Conservation (phyloP, 1,140 invertebrate genomes). For the Drosophila erecta region DNA sequence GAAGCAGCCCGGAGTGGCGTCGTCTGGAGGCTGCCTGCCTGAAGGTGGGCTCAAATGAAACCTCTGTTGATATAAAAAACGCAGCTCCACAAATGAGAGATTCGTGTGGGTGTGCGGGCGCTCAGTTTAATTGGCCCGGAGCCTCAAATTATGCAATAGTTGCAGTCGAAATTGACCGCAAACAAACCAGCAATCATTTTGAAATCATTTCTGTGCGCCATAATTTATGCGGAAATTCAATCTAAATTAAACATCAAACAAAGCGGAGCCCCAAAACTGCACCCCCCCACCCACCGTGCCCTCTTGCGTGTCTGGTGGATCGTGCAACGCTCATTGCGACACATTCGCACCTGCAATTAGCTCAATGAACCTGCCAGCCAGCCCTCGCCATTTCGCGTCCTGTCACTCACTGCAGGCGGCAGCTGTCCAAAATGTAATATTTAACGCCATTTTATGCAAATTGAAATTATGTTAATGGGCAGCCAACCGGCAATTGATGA, state of each 20-base stretch:
- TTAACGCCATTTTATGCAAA: constrained; percentile 81
- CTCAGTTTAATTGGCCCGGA: constrained; percentile 33
- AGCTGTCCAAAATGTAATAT: constrained; percentile 77
- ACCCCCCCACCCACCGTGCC: neutral
- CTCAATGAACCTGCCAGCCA: constrained; percentile 45
- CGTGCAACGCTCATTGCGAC: constrained; percentile 58
- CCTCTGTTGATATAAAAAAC: constrained; percentile 10
- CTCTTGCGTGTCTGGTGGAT: constrained; percentile 39
- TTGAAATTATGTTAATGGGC: constrained; percentile 82
- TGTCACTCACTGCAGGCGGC: constrained; percentile 49
- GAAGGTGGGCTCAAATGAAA: constrained; percentile 2
- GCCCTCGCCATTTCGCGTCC: neutral
- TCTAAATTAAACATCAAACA: constrained; percentile 71
- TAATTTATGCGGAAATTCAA: constrained; percentile 72
- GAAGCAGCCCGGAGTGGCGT: constrained; percentile 14
- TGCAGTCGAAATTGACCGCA: constrained; percentile 52
- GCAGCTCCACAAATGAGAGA: constrained; percentile 23
- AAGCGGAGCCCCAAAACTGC: constrained; percentile 5
- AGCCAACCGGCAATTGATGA: constrained; percentile 46
- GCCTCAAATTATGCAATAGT: constrained; percentile 48
- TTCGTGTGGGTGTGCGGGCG: constrained; percentile 7
- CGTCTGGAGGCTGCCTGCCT: constrained; percentile 5
- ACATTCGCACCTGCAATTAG: constrained; percentile 79
- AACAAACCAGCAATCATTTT: constrained; percentile 61
- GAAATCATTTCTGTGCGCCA: constrained; percentile 51